phyloP scores from a whole-genome alignment of 2,888 invertebrate species.

The Glaucopsyche alexis region DNA sequence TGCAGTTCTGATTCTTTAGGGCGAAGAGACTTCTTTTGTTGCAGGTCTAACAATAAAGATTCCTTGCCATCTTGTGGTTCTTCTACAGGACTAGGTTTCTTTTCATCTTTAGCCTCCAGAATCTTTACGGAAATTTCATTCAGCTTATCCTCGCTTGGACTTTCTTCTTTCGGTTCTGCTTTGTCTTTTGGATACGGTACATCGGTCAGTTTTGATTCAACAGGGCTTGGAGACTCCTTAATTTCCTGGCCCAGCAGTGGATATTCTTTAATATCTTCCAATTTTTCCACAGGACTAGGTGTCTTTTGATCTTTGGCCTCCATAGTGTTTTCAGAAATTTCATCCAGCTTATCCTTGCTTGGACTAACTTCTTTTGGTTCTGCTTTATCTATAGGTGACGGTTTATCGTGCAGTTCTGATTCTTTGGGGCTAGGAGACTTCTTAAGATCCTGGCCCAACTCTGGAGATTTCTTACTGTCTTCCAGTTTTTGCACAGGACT shows the following conservation, averaged over 20 bases:
- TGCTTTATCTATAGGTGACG: neutral
- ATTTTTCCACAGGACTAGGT: slow-evolving; percentile 25
- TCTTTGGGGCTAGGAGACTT: neutral
- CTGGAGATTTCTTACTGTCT: neutral
- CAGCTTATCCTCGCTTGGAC: too few species aligned
- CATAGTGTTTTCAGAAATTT: neutral
- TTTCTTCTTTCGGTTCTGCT: too few species aligned
- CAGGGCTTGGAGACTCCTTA: neutral
- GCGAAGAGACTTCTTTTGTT: neutral
- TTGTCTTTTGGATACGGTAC: too few species aligned
- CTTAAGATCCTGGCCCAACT: neutral
- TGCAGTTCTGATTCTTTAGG: neutral
- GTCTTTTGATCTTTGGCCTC: slow-evolving; percentile 27
- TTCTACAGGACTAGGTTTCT: neutral
- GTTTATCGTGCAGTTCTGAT: neutral
- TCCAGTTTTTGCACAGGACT: slow-evolving; percentile 26
- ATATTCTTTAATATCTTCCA: slow-evolving; percentile 2
- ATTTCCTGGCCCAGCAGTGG: neutral
- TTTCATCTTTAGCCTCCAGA: too few species aligned
- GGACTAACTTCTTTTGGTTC: slow-evolving; percentile 28
- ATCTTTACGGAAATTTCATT: too few species aligned
- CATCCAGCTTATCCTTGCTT: neutral
- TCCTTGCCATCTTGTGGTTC: neutral
- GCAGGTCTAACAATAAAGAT: neutral
- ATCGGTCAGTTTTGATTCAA: too few species aligned